These are phyloP conservation scores for Nasonovia ribisnigri DNA, from an alignment of 2,888 invertebrate genomes.

Conservation along the genomic window DNA sequence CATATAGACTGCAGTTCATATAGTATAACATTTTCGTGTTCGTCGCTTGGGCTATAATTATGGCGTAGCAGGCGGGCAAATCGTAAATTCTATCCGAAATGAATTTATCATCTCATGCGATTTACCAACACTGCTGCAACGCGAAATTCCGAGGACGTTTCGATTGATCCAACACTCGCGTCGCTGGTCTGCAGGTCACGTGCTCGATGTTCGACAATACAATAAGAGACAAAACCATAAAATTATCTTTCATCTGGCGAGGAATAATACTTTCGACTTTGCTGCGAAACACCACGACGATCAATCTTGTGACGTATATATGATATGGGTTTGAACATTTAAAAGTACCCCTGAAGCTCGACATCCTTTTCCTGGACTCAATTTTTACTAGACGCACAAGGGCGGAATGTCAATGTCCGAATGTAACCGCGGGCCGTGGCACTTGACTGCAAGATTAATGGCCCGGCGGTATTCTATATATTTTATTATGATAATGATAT, in stretches of 20 bases:
- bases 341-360: background rate
- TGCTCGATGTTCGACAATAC: background rate
- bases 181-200: background rate
- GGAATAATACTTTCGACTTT: conserved; percentile 20
- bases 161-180: background rate
- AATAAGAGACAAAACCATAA: conserved; percentile 16
- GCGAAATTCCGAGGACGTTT: background rate
- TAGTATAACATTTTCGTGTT: background rate
- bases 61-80: too few relatives aligned
- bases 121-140: background rate
- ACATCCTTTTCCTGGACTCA: conserved; percentile 4
- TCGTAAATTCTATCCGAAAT: background rate
- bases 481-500: background rate
- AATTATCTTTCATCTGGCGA: background rate
- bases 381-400: conserved; percentile 19
- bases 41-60: background rate
- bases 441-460: conserved; percentile 25
- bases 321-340: background rate
- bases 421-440: background rate
- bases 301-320: conserved; percentile 20
- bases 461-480: background rate
- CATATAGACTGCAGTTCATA: too few relatives aligned
- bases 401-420: conserved; percentile 11
- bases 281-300: background rate
- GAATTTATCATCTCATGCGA: background rate